Conservation (phyloP, 1,140 invertebrate species). For the Solenopsis fugax region DNA sequence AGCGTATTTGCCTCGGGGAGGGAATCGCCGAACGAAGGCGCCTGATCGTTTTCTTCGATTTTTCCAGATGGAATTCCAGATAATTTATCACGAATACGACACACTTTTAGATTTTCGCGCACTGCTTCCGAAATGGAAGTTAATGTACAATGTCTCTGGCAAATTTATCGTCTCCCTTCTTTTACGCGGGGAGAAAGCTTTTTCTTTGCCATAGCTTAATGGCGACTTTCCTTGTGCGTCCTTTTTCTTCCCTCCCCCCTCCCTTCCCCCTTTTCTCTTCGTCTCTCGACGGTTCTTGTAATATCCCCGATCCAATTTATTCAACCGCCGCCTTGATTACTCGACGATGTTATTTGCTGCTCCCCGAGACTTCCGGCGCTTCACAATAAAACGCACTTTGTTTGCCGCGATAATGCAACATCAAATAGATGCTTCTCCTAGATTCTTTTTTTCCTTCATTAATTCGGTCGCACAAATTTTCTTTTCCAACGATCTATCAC, state of each 20-base stretch:
- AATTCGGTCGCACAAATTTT: conserved; percentile 24
- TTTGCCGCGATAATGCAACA: conserved; percentile 39
- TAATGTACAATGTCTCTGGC: conserved; percentile 9
- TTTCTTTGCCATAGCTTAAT: conserved; percentile 46
- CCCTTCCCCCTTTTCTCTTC: background rate
- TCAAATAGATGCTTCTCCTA: conserved; percentile 13
- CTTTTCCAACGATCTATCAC: conserved; percentile 4
- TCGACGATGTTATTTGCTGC: conserved; percentile 59
- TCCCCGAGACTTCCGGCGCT: conserved; percentile 55
- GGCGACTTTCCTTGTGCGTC: conserved; percentile 38
- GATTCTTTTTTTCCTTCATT: conserved; percentile 26
- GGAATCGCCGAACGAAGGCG: background rate
- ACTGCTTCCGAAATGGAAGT: conserved; percentile 14
- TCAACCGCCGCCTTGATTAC: conserved; percentile 62
- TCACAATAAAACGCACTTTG: conserved; percentile 51
- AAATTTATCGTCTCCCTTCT: conserved; percentile 33
- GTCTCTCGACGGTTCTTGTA: conserved; percentile 43
- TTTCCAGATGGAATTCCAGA: background rate
- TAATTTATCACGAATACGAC: conserved; percentile 28
- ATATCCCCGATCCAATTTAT: conserved; percentile 59
- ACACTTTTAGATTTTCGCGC: background rate
- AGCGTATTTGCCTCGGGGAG: background rate
- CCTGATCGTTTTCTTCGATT: conserved; percentile 16
- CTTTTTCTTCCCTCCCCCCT: background rate
- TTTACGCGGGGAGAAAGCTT: conserved; percentile 36